A percentile compares a stretch with the other conserved stretches of the same genome.
Evolutionary conservation across 2,888 invertebrate genomes (phyloP).

Genomic region (Pocota personata): DNA sequence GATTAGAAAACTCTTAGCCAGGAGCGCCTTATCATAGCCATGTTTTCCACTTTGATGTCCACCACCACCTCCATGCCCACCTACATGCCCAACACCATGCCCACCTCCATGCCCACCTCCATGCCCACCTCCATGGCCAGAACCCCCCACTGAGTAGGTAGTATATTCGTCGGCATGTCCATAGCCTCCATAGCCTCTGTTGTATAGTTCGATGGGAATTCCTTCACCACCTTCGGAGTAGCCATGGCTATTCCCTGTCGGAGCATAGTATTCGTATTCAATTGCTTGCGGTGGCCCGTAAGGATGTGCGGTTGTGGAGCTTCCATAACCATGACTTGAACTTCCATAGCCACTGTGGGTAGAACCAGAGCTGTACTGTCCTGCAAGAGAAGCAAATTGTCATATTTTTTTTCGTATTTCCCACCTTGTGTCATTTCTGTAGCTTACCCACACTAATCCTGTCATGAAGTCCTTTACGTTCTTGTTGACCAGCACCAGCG

Average conservation of each 20-base stretch:
- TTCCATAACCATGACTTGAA: slow-evolving; percentile 75
- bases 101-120: slow-evolving; percentile 59
- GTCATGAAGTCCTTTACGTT: slow-evolving; percentile 58
- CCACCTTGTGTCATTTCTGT: slow-evolving; percentile 16
- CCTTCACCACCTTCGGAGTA: slow-evolving; percentile 76
- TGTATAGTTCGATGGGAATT: slow-evolving; percentile 80
- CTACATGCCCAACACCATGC: slow-evolving; percentile 17
- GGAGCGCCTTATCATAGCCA: slow-evolving; percentile 78
- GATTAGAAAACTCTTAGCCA: slow-evolving; percentile 86
- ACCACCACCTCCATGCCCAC: slow-evolving; percentile 62
- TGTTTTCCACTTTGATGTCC: slow-evolving; percentile 56
- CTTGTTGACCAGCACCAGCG: slow-evolving; percentile 25
- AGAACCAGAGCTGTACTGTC: slow-evolving; percentile 41
- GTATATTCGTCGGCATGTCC: slow-evolving; percentile 74
- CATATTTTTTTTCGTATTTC: slow-evolving; percentile 9
- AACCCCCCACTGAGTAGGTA: slow-evolving; percentile 32
- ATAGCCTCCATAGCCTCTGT: slow-evolving; percentile 74
- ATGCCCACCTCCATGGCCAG: slow-evolving; percentile 24
- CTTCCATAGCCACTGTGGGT: slow-evolving; percentile 80
- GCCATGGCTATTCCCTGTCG: slow-evolving; percentile 65
- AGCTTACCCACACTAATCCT: slow-evolving; percentile 66
- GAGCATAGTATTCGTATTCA: slow-evolving; percentile 70
- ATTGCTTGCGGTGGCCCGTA: slow-evolving; percentile 75
- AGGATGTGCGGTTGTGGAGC: slow-evolving; percentile 51
- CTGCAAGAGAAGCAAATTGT: slow-evolving; percentile 37